Evolutionary conservation across 2,797 vertebrate species (phyloP).

Genomic region (Clarias platycephalus): DNA sequence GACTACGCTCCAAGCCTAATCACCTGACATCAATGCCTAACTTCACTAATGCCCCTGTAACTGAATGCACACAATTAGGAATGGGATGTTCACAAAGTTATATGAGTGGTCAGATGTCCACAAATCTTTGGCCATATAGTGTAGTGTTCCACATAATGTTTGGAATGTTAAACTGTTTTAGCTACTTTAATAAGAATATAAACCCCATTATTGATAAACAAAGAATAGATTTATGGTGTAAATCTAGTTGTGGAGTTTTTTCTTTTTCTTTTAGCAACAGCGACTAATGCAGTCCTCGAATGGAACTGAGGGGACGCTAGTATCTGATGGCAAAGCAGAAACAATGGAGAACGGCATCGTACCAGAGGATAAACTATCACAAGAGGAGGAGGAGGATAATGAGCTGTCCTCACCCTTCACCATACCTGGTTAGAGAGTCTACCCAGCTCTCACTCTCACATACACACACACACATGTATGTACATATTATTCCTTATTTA

Average conservation of each 20-base stretch:
- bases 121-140: not conserved
- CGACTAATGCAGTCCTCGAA: conserved; percentile 54
- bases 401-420: conserved; percentile 57
- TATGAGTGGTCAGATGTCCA: not conserved
- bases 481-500: not conserved
- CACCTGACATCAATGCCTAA: not conserved
- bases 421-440: conserved; percentile 52
- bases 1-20: not conserved
- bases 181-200: not conserved
- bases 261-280: conserved; percentile 52
- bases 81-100: not conserved
- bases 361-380: conserved; percentile 51
- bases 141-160: not conserved
- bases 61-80: not conserved
- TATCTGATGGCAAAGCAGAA: conserved; percentile 54
- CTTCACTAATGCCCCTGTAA: not conserved
- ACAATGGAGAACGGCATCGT: conserved; percentile 54
- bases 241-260: not conserved
- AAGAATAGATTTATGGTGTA: not conserved
- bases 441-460: not conserved
- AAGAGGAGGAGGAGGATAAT: conserved; percentile 54
- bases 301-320: conserved; percentile 46
- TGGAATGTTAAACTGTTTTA: not conserved
- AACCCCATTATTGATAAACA: not conserved
- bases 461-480: conserved; percentile 14